phyloP scores from a whole-genome alignment of 2,113 vertebrate species.

The Ibidorhyncha struthersii region DNA sequence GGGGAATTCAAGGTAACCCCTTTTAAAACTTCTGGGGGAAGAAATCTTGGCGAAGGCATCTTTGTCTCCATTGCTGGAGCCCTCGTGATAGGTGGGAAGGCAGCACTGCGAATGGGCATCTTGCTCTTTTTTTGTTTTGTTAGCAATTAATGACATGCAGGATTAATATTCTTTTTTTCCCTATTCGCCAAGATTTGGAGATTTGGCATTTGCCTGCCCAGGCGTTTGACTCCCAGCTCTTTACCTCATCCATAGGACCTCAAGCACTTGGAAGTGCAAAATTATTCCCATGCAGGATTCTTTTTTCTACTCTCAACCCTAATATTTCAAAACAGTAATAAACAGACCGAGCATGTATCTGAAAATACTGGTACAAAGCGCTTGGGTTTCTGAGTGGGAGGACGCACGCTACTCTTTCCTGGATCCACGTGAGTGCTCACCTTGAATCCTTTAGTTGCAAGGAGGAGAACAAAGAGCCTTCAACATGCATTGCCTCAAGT shows the following conservation, averaged over 20 bases:
- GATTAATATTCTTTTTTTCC: accelerated
- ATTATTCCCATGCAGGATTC: background rate
- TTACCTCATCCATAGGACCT: accelerated
- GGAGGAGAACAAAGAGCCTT: background rate
- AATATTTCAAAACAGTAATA: background rate
- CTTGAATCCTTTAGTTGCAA: background rate
- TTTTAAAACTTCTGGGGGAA: background rate
- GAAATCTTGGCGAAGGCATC: background rate
- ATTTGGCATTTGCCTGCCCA: background rate
- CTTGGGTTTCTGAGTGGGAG: background rate
- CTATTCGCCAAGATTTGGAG: background rate
- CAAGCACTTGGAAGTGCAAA: background rate
- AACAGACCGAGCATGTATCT: background rate
- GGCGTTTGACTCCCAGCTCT: background rate
- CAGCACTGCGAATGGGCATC: background rate
- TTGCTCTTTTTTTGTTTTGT: background rate
- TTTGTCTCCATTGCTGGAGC: background rate
- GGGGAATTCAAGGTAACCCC: conserved; percentile 4
- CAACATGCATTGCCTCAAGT: accelerated
- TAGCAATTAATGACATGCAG: background rate
- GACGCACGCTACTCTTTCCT: accelerated
- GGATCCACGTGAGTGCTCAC: accelerated
- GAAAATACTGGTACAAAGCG: background rate
- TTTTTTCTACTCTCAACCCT: background rate
- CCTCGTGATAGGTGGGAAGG: background rate